Base-by-base conservation (phyloP, 2,888 invertebrate species). In the Cataglyphis albicans region DNA sequence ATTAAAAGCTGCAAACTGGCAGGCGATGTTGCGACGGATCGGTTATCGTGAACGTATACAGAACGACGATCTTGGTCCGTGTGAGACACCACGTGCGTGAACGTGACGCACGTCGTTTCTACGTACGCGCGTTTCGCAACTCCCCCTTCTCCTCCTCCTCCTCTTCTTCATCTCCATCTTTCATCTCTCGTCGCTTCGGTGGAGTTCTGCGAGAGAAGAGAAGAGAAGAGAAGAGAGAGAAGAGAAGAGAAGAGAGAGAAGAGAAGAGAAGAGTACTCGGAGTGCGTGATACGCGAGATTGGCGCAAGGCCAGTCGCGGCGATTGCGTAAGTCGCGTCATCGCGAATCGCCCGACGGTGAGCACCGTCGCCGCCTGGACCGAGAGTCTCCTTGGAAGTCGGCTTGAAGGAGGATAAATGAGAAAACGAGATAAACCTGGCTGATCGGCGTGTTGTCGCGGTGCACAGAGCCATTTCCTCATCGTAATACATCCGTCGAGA, bases 301-400 rank as follows among this genome's bases (percentile, higher is more conserved):
- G 92, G 92, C 92, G 91, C 93, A 93, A 93, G 93, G 93, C 93
- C 93, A 92, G 89, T 85, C 87, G 59, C 72, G 83, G 75, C 88
- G 86, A 91, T 93, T 93, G 91, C 93, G 88, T 92, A 93, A 93
- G 92, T 84, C 89, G 88, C 87, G 88, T 90, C 86, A 83, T 72
- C 86, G 87, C 87, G 86, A 90, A 90, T 90, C 87, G 88, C 84
- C 87, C 84, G 76, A 52, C 61, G 75, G 55, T 83, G 86, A 87
- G 63, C 83, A 76, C 82, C 64, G 83, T 18, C 67, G 67, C 38
- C 41, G 83, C 61, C 70, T 82, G 78, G 72, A 76, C 76, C 65
- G 76, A 52, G 63, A 57, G 41, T 70, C 76, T 63, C 64, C 80
- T 44, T 86, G 80, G 74, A 83, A 48, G 35, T 35, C 59, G 18